Percentiles rank a stretch among this genome's conserved stretches.
Conservation (phyloP, 2,113 vertebrate species). For the Laticauda laticaudata region DNA sequence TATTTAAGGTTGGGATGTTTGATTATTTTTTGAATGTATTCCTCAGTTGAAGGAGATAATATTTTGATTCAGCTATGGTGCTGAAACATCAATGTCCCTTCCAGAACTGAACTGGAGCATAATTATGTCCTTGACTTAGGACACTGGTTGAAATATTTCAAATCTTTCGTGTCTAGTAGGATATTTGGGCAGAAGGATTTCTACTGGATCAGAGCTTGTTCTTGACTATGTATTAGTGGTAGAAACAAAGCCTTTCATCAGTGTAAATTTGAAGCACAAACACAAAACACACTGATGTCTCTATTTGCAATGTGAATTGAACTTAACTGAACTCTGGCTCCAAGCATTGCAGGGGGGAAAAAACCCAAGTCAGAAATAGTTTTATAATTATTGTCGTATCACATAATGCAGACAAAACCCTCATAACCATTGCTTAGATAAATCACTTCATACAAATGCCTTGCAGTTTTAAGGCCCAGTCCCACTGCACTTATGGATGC, state of each 20-base stretch:
- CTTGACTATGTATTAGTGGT: not conserved
- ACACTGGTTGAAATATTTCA: not conserved
- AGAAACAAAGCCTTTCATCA: not conserved
- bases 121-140: not conserved
- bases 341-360: not conserved
- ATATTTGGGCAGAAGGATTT: not conserved
- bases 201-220: not conserved
- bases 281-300: not conserved
- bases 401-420: not conserved
- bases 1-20: not conserved
- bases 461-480: not conserved
- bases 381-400: not conserved
- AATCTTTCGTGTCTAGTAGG: not conserved
- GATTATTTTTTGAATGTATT: slow-evolving; percentile 2
- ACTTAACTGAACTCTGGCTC: not conserved
- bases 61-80: slow-evolving; percentile 3
- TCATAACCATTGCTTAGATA: not conserved
- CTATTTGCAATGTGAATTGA: not conserved
- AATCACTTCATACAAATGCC: slow-evolving; percentile 13
- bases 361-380: not conserved
- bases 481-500: too few relatives aligned
- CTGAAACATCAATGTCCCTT: not conserved
- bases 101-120: not conserved
- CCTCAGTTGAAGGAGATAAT: not conserved
- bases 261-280: not conserved